Evolutionary conservation across 2,113 vertebrate species (phyloP), one percentile per base, ranked within the genome.

Genomic region (Phalacrocorax carbo): DNA sequence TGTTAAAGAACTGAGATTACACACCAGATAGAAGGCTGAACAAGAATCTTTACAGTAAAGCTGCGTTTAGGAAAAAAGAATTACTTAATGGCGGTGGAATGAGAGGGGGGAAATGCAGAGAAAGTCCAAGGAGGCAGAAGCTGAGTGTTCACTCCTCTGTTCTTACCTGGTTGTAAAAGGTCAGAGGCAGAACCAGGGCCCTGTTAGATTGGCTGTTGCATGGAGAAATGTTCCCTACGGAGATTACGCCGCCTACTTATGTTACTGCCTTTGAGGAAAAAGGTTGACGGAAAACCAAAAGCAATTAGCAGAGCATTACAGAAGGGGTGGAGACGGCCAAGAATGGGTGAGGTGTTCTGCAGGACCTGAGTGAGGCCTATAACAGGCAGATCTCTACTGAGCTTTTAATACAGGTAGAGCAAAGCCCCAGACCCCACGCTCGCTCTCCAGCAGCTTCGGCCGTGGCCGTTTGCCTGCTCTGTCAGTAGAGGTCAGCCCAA

Each of bases 401-500:
- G 83, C 49, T 46, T 8, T 38, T 9, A 60, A 23, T 29, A 11
- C 40, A 27, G 44, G 54, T n/a, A 75, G 25, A 58, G 82, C 73
- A 8, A 57, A 70, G 51, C 9, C 14, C 27, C 86, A 55, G 29
- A 34, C 4, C 26, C 34, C 46, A 20, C 0, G 3, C 26, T 82
- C 19, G 44, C 17, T 73, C 48, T 81, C 7, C 1, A 0, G 2
- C 0, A 5, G 2, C 69, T 75, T 9, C 83, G 25, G 65, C 60
- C 1, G 25, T 13, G 3, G 81, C 77, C 61, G 0, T 75, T 52
- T 68, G 25, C 86, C 57, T 7, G 69, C 18, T 64, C 82, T 26
- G 87, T 93, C 95, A 91, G 91, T 7, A 96, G 96, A 91, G 81
- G 95, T 96, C 95, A 95, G 91, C 81, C 73, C 78, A 15, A 87